phyloP scores from a whole-genome alignment of 1,140 invertebrate genomes.

The Subanguina moxae region DNA sequence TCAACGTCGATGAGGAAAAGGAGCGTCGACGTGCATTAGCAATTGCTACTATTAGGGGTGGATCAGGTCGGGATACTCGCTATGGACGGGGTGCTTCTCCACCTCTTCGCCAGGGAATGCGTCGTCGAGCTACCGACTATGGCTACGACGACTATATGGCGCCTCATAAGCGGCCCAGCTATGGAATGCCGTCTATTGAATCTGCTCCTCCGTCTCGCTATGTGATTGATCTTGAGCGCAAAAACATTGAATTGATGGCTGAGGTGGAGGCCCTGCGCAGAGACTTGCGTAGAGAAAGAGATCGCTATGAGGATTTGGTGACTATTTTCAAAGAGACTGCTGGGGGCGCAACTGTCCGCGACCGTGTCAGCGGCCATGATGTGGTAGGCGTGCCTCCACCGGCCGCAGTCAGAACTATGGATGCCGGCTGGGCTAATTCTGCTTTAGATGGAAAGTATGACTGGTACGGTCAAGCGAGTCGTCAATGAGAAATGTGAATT shows the following conservation, averaged over 20 bases:
- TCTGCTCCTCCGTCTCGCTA: slow-evolving; percentile 13
- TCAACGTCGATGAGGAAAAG: slow-evolving; percentile 29
- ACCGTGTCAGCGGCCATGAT: no score
- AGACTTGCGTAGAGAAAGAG: slow-evolving; percentile 47
- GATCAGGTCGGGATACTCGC: background rate
- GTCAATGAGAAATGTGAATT: no score
- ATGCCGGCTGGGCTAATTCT: no score
- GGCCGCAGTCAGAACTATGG: background rate
- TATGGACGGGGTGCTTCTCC: no score
- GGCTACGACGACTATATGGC: slow-evolving; percentile 8
- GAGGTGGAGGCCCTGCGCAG: slow-evolving; percentile 50
- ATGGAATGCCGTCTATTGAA: slow-evolving; percentile 19
- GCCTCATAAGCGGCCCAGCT: background rate
- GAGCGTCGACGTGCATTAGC: slow-evolving; percentile 11
- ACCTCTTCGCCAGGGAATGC: background rate
- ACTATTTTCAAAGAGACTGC: background rate
- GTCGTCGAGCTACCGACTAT: slow-evolving; percentile 10
- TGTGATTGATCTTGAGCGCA: slow-evolving; percentile 45
- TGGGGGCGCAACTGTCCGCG: no score
- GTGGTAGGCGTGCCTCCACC: background rate
- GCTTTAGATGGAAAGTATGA: no score
- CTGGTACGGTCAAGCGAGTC: no score
- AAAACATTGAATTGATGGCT: slow-evolving; percentile 45
- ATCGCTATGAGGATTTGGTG: slow-evolving; percentile 43
- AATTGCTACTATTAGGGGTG: slow-evolving; percentile 14